Base-by-base conservation (phyloP, 2,888 invertebrate species). In the Erebia aethiops region DNA sequence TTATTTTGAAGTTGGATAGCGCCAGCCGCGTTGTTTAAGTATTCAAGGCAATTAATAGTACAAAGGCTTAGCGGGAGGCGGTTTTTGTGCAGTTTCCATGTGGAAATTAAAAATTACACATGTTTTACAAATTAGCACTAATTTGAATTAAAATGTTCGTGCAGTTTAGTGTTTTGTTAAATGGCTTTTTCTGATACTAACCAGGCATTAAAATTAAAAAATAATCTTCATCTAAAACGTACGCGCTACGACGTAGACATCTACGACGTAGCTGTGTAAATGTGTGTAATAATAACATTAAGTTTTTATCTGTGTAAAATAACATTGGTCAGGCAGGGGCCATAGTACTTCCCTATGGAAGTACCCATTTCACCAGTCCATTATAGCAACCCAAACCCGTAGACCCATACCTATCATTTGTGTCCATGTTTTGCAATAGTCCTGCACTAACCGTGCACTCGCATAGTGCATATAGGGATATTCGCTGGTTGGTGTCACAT, bases 41-140 rank as follows among this genome's bases (percentile, higher is more conserved):
- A 60, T 60, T 60, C 61, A 46, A 13, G 61, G 61, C 46, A 61
- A 58, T 61, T 21, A 46, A 46, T 46, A 7, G 61, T 21, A 61
- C 18, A 61, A 61, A 61, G 13, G 61, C 43, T 61, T 61, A 13
- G 46, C 61, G 18, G 61, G 18, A 35, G 41, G 10, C 10, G 11
- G 35, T 43, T 16, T 61, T 61, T 46, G 43, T 46, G 46, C 61
- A 61, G 13, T 61, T 61, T 61, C 10, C 41, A 43, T 10, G 41
- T 8, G 9, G 10, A 60, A 60, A 60, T 60, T 41, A 46, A 61
- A n/a, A 61, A 46, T 61, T 43, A 14, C 61, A 61, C 46, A 61
- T 61, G 46, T 18, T 61, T 18, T 61, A 18, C 21, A 21, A 56
- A 56, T 56, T 4, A 56, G 21, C 11, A 56, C 52, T 52, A 52